Evolutionary conservation across 2,888 invertebrate species (phyloP).

Genomic region (Diaprepes abbreviatus): DNA sequence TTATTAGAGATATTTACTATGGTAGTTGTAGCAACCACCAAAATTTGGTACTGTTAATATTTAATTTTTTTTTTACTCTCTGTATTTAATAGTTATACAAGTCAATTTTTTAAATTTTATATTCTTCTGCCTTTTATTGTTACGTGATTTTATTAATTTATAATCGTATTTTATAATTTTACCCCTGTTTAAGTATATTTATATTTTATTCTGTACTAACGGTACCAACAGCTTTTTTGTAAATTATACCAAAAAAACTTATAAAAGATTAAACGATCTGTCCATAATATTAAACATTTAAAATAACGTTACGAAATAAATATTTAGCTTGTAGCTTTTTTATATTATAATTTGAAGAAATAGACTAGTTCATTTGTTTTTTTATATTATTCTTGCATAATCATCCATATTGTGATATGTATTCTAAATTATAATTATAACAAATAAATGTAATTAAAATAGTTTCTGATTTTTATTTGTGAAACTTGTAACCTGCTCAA

Average conservation of each 20-base stretch:
- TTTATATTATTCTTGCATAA: constrained; percentile 65
- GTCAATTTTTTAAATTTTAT: neutral
- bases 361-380: constrained; percentile 60
- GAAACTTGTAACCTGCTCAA: no score
- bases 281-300: constrained; percentile 57
- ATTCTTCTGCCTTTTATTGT: neutral
- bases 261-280: constrained; percentile 57
- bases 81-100: no score
- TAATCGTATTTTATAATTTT: neutral
- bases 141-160: neutral
- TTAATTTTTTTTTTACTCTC: neutral
- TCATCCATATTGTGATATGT: constrained; percentile 67
- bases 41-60: constrained; percentile 3
- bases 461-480: neutral
- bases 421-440: constrained; percentile 62
- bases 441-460: constrained; percentile 45
- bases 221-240: constrained; percentile 14
- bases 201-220: neutral
- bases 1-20: neutral
- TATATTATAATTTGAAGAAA: constrained; percentile 64
- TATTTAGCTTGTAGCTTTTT: constrained; percentile 63
- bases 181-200: neutral
- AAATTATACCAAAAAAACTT: constrained; percentile 51
- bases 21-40: constrained; percentile 7
- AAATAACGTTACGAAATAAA: constrained; percentile 50